Percentiles rank a stretch among this genome's conserved stretches.
Conservation (phyloP, 2,888 invertebrate genomes). For the Heliconius erato region DNA sequence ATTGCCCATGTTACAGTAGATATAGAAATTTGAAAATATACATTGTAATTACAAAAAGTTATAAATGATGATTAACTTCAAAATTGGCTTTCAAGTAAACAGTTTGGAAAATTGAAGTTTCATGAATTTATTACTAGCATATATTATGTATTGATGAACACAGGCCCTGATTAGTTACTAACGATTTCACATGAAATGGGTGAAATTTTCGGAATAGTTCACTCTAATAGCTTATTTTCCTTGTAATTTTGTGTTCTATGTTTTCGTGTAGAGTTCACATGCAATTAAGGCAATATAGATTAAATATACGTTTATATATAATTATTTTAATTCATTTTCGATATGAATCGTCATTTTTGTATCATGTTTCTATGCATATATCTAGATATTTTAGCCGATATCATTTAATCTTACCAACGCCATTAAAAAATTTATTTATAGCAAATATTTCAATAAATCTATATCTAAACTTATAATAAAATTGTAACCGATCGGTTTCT, state of each 20-base stretch:
- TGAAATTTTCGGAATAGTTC: slow-evolving; percentile 8
- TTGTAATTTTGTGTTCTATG: neutral
- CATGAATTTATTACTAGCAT: slow-evolving; percentile 37
- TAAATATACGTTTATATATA: neutral
- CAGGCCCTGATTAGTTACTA: slow-evolving; percentile 20
- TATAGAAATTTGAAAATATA: neutral
- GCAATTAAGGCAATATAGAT: neutral
- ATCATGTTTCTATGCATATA: too few species aligned
- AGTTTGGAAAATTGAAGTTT: slow-evolving; percentile 41
- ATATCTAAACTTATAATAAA: too few species aligned
- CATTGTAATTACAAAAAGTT: slow-evolving; percentile 35
- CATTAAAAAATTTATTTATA: too few species aligned
- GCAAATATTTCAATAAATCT: too few species aligned
- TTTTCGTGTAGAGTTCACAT: neutral
- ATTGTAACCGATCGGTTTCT: too few species aligned
- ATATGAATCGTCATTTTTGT: neutral
- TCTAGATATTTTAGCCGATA: too few species aligned
- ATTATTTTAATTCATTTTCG: neutral
- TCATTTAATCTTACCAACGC: too few species aligned
- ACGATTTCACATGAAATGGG: slow-evolving; percentile 32
- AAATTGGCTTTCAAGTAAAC: slow-evolving; percentile 47
- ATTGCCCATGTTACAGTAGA: too few species aligned
- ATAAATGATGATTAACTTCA: slow-evolving; percentile 37
- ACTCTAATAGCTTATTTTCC: neutral
- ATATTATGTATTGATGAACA: slow-evolving; percentile 29